Evolutionary conservation across 2,113 vertebrate species (phyloP).

Genomic region (Rhabdornis inornatus): DNA sequence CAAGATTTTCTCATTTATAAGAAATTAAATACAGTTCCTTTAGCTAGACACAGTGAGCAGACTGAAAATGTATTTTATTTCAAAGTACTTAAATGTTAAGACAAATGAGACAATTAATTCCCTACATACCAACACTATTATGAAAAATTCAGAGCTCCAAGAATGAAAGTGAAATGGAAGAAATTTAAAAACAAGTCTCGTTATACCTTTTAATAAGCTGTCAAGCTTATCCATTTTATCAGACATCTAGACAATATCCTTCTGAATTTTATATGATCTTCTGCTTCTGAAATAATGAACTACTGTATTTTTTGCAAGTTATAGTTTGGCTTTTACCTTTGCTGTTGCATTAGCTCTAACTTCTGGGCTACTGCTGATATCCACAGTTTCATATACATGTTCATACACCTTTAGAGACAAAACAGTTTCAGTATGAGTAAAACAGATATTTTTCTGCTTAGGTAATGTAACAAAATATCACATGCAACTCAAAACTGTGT

Average conservation of each 20-base stretch:
- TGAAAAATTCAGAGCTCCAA: neutral
- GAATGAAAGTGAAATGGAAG: neutral
- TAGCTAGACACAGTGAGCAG: neutral
- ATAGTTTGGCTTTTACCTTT: constrained; percentile 79
- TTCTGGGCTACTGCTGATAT: constrained; percentile 97
- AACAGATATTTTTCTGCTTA: neutral
- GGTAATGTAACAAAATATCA: neutral
- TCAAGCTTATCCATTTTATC: neutral
- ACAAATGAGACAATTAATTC: neutral
- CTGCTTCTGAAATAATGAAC: neutral
- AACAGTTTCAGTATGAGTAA: neutral
- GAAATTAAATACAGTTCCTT: neutral
- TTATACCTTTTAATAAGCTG: neutral
- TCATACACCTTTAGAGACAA: constrained; percentile 89
- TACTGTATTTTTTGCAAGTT: neutral
- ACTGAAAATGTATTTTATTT: neutral
- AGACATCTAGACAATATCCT: neutral
- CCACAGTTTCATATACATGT: constrained; percentile 97
- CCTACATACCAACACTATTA: neutral
- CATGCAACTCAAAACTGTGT: neutral
- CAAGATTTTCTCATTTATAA: neutral
- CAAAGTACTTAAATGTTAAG: neutral
- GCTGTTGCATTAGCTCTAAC: constrained; percentile 97
- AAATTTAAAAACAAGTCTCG: neutral
- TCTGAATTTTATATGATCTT: neutral